Base-by-base conservation (phyloP, 2,113 vertebrate genomes). In the Stegostoma tigrinum region DNA sequence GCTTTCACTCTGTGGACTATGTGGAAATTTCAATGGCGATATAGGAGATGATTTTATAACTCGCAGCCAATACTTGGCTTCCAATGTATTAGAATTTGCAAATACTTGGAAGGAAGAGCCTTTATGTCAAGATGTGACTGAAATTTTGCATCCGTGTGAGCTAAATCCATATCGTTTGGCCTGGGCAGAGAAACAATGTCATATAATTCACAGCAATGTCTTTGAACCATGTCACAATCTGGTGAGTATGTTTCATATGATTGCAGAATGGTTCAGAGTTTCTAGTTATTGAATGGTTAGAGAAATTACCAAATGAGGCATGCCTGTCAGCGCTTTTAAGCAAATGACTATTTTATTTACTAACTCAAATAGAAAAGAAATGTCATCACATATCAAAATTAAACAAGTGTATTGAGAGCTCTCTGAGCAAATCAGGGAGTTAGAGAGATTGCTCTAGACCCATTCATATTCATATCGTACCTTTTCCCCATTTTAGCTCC, bases 31-130 rank as follows among this genome's bases (percentile, higher is more conserved):
- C 95, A 98, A 98, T 0, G 97, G 97, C 48, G 98, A 98, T 90
- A 97, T 97, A 97, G 98, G 97, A n/a, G 98, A 98, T 95, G 98
- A 98, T 96, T 98, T 98, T 42, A 97, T 98, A 97, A 98, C 98
- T 0, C 97, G 98, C 95, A 98, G 97, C 96, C 97, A 96, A 83
- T 98, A 98, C 0, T 97, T 98, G 95, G 97, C 98, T 0, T 97
- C 98, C 96, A 97, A 96, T 0, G 97, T 97, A 83, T 1, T 98
- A 96, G 97, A 98, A 75, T 98, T 98, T 3, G 97, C 97, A 45
- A 98, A 98, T 96, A 98, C 98, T 2, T 98, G 98, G 98, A 98
- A 98, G 90, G 98, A 98, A 95, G 97, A 97, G 95, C 98, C 98
- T 0, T 96, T 97, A 48, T 98, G 98, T 24, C 97, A 96, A 0